Evolutionary conservation across 2,113 vertebrate species (phyloP), one percentile per base, ranked within the genome.

Genomic region (Solea solea): DNA sequence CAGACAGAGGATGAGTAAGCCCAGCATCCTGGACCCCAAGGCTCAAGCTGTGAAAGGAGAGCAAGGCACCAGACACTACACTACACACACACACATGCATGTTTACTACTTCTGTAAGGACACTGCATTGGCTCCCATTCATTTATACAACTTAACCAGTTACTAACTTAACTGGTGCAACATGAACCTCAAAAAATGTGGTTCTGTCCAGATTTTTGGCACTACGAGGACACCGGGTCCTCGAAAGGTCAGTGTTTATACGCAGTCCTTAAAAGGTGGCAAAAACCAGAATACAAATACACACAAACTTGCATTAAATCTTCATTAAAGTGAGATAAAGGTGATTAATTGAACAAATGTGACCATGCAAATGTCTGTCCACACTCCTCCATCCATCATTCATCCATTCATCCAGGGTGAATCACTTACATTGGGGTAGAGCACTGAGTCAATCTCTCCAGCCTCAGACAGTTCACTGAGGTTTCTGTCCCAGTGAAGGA

Each of bases 381-480:
- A 3, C 11, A 14, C 51, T 2, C n/a, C n/a, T 13, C 0, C 3
- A 4, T 9, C 60, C 21, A 25, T 44, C 25, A 16, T n/a, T 13
- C 8, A 12, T 21, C 27, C 6, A 34, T 14, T 21, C 34, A 52
- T 52, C 34, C 34, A 34, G 9, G 3, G 15, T 63, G 25, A 60
- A 62, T 52, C 56, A 92, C 96, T 96, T 87, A 98, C 97, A 85
- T 95, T 97, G 81, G 90, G 95, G 88, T 95, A 95, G 63, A 96
- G 91, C 39, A 94, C 94, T 28, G 85, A 92, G 65, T 98, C 96
- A 67, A 91, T 85, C 28, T 98, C 97, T 2, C 91, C 95, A 9
- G 91, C 84, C 80, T 98, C 97, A n/a, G 96, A 97, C 90, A 98
- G 91, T 91, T 98, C 97, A 81, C 97, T 97, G 67, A 97, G 95